These are phyloP conservation scores for Xiphophorus birchmanni DNA, from an alignment of 2,797 vertebrate genomes.

Conservation along the genomic window DNA sequence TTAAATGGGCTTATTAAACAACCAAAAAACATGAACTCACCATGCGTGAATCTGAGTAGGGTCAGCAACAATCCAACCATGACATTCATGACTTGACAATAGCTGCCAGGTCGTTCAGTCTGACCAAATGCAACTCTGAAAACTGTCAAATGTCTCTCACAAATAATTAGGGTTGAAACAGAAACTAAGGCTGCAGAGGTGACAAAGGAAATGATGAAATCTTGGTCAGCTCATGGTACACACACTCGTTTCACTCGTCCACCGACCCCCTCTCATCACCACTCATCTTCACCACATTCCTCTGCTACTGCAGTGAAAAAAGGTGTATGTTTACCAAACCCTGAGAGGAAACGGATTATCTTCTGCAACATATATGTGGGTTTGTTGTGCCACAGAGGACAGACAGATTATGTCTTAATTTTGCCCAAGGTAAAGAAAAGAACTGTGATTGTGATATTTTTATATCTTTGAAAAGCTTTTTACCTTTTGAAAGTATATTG, in stretches of 20 bases:
- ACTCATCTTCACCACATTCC: not conserved
- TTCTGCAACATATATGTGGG: not conserved
- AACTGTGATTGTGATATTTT: not conserved
- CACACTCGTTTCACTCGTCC: not conserved
- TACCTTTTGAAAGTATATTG: not conserved
- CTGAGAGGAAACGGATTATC: not conserved
- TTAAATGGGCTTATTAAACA: not conserved
- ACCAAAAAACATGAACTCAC: constrained; percentile 23
- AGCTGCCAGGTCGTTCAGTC: not conserved
- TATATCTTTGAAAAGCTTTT: not conserved
- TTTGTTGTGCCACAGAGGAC: not conserved
- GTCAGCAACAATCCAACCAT: constrained; percentile 29
- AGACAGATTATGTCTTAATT: not conserved
- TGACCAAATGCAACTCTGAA: not conserved
- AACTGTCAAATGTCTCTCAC: too few relatives aligned
- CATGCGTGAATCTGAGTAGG: constrained; percentile 15
- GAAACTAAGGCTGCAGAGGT: not conserved
- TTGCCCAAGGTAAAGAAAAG: not conserved
- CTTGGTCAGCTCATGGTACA: not conserved
- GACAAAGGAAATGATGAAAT: not conserved
- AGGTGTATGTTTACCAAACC: not conserved
- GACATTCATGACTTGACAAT: constrained; percentile 30
- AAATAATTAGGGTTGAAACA: not conserved
- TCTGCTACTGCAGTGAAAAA: not conserved
- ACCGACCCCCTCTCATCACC: not conserved